These are phyloP conservation scores for Belonocnema kinseyi DNA, from an alignment of 1,140 invertebrate genomes.

Conservation along the genomic window DNA sequence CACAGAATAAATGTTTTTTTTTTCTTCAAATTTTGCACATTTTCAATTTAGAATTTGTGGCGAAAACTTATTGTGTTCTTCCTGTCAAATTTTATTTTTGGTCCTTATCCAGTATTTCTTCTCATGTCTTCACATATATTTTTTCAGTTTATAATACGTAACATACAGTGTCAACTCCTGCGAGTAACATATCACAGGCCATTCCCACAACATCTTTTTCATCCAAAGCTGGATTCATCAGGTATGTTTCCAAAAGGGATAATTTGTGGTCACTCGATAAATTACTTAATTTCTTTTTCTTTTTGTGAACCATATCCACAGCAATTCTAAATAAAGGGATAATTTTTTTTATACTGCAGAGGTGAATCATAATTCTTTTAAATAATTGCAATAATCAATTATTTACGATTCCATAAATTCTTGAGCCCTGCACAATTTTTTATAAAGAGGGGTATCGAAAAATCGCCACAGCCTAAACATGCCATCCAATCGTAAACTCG, in stretches of 20 bases:
- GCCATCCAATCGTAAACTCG: constrained; percentile 86
- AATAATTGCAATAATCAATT: constrained; percentile 22
- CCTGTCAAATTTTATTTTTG: too few species aligned
- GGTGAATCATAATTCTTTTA: constrained; percentile 31
- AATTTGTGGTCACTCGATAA: constrained; percentile 48
- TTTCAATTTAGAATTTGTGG: too few species aligned
- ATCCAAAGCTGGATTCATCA: constrained; percentile 81
- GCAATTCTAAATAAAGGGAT: constrained; percentile 77
- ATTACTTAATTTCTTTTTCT: constrained; percentile 71
- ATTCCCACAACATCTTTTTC: constrained; percentile 88
- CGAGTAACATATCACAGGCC: constrained; percentile 88
- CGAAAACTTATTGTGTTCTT: too few species aligned
- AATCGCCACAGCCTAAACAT: constrained; percentile 83
- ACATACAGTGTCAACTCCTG: constrained; percentile 90
- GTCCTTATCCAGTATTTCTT: too few species aligned
- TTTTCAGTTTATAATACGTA: constrained; percentile 33
- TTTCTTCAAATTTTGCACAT: too few species aligned
- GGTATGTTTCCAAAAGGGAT: constrained; percentile 82
- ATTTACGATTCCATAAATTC: constrained; percentile 85
- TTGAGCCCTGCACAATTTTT: constrained; percentile 82
- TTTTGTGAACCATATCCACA: constrained; percentile 81
- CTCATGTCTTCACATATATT: too few species aligned
- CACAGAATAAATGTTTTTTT: too few species aligned
- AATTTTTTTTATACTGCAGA: neutral
- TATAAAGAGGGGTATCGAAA: constrained; percentile 85